Evolutionary conservation across 1,140 invertebrate species (phyloP).

Genomic region (Drosophila kikkawai): DNA sequence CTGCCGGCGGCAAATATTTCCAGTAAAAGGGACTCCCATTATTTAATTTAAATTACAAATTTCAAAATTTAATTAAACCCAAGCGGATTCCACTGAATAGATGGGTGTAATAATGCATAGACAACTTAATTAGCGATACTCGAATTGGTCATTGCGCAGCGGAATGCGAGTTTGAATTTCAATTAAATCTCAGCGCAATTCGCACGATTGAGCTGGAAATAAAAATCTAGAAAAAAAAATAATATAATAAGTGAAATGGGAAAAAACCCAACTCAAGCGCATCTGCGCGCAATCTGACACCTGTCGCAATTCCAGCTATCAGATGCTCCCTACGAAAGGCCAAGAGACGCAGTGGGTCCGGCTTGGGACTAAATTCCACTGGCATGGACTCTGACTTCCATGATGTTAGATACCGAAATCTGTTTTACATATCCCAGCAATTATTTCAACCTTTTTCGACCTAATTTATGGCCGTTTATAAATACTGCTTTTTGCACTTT

Average conservation of each 20-base stretch:
- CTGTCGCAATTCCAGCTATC: constrained; percentile 58
- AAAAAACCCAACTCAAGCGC: constrained; percentile 61
- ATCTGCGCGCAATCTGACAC: constrained; percentile 66
- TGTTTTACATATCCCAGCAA: constrained; percentile 62
- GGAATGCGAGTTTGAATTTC: constrained; percentile 63
- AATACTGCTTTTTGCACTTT: constrained; percentile 44
- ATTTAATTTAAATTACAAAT: constrained; percentile 52
- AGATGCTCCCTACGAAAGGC: constrained; percentile 35
- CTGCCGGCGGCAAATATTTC: constrained; percentile 17
- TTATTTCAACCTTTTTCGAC: constrained; percentile 62
- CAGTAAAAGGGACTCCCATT: background rate
- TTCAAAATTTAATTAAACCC: constrained; percentile 66
- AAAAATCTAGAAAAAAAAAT: background rate
- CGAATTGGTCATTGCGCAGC: constrained; percentile 16
- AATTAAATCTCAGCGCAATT: constrained; percentile 58
- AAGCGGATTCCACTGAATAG: constrained; percentile 26
- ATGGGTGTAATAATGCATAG: constrained; percentile 55
- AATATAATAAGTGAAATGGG: constrained; percentile 5
- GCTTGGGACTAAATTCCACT: constrained; percentile 16
- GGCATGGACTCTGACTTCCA: background rate
- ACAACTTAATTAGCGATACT: constrained; percentile 67
- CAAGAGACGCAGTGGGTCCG: constrained; percentile 12
- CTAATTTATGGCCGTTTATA: constrained; percentile 57
- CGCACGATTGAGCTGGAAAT: constrained; percentile 29
- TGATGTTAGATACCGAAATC: constrained; percentile 34